These are phyloP conservation scores for Magallana ariakensis DNA, from an alignment of 1,140 invertebrate genomes.

Conservation along the genomic window DNA sequence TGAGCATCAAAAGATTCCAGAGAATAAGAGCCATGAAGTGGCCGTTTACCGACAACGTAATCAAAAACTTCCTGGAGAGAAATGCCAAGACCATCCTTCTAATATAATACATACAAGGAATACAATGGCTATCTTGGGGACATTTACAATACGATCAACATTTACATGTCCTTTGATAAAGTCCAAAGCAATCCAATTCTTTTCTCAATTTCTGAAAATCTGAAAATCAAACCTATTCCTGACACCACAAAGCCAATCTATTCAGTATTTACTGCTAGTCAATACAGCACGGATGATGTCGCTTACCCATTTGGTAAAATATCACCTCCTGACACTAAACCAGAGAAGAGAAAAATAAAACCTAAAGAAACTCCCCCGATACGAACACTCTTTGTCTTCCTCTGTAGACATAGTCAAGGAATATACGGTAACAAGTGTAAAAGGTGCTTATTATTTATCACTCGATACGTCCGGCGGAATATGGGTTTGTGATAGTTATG, in stretches of 20 bases:
- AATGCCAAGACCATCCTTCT: too few relatives aligned
- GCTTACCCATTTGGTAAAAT: not conserved
- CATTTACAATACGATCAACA: not conserved
- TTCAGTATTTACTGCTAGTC: not conserved
- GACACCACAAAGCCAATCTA: not conserved
- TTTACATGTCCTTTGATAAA: too few relatives aligned
- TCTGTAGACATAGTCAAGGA: not conserved
- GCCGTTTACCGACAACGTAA: not conserved
- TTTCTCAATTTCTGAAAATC: not conserved
- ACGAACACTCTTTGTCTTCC: not conserved
- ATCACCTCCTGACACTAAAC: not conserved
- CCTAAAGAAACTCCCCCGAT: not conserved
- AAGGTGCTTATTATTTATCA: not conserved
- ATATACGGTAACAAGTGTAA: not conserved
- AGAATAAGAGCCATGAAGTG: not conserved
- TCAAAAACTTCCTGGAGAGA: not conserved
- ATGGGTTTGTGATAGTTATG: not conserved
- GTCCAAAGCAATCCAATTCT: too few relatives aligned
- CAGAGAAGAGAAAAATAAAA: not conserved
- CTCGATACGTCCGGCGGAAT: not conserved
- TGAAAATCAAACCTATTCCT: not conserved
- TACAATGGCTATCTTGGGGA: not conserved
- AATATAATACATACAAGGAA: not conserved
- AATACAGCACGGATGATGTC: not conserved
- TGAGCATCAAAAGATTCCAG: not conserved